Evolutionary conservation across 1,140 invertebrate species (phyloP), one percentile per base, ranked within the genome.

Genomic region (Chrysopa pallens): DNA sequence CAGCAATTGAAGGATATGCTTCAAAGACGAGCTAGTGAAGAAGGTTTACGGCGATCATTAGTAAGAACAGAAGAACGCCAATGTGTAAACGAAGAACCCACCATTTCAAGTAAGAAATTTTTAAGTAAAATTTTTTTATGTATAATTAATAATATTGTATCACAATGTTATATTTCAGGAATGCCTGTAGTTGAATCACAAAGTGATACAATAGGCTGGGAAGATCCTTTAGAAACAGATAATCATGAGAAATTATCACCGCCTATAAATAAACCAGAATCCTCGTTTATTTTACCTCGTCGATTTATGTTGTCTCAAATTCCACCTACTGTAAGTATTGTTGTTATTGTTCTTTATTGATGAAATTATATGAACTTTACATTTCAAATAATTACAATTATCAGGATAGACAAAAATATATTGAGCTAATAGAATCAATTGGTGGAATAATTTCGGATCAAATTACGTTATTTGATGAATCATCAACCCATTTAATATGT

Each of bases 401-500:
- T 11, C 17, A 41, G 40, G 29, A 12, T 31, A 23, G 40, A 7
- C 29, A 12, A 5, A 29, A 11, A 7, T 41, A 12, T 14, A 29
- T 14, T 33, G 29, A 14, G 5, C 5, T 12, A 13, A 76, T 88
- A 28, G 53, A 55, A 28, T 52, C 65, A 9, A 58, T 91, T 4
- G 84, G 83, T 35, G 86, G 80, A 1, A 64, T 63, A 11, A 66
- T 84, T 12, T 70, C 71, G 3, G 67, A 72, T 23, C 61, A 66
- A 6, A 52, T 63, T 1, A 67, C 69, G 49, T 79, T 78, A 51
- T 33, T 33, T 6, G 84, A 90, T 56, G 52, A 61, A 0, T 57
- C 57, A 1, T 74, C 75, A 37, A 90, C 84, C 1, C 88, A 94
- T 61, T 59, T 92, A 7, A 59, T 94, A 17, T 79, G 82, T 45